These are phyloP conservation scores for Greenwoodochromis staneri DNA, from an alignment of 2,113 vertebrate species.

Conservation along the genomic window DNA sequence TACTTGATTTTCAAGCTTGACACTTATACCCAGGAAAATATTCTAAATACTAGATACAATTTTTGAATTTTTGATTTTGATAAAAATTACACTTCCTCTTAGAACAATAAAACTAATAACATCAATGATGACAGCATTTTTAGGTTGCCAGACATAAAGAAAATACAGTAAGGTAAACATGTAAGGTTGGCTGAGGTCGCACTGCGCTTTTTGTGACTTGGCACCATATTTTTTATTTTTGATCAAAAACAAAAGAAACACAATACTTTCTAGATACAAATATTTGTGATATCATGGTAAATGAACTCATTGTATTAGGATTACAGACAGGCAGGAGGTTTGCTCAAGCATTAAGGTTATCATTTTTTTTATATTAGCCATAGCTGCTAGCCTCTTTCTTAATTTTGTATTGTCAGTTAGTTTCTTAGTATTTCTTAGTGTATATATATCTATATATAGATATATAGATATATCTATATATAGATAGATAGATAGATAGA, in stretches of 20 bases:
- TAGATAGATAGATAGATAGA: too few relatives aligned
- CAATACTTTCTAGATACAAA: background rate
- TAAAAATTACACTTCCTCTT: background rate
- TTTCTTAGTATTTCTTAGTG: background rate
- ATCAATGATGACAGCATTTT: background rate
- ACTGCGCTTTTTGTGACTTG: background rate
- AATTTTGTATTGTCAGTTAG: background rate
- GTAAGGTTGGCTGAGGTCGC: background rate
- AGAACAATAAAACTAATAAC: background rate
- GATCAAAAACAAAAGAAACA: background rate
- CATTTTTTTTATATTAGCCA: background rate
- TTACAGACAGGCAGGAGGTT: background rate
- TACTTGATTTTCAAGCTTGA: background rate
- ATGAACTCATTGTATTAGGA: background rate
- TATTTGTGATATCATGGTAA: background rate
- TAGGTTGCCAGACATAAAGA: background rate
- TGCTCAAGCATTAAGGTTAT: background rate
- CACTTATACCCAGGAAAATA: background rate
- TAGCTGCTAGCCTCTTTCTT: background rate
- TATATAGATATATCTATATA: rapidly evolving
- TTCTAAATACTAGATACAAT: background rate
- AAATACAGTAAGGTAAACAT: background rate
- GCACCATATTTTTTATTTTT: background rate
- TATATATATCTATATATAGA: rapidly evolving
- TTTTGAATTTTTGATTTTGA: too few relatives aligned